Evolutionary conservation across 1,140 invertebrate species (phyloP).

Genomic region (Caenorhabditis elegans): WBcel235 BX284606.5:8813501-8814000

Average conservation of each 20-base stretch:
- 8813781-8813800: constrained; percentile 56
- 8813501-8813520: too few species aligned
- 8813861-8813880: constrained; percentile 67
- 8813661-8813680: background rate
- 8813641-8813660: background rate
- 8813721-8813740: background rate
- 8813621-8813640: background rate
- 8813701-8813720: background rate
- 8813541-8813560: too few species aligned
- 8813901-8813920: too few species aligned
- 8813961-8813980: constrained; percentile 66
- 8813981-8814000: constrained; percentile 68
- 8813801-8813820: constrained; percentile 59
- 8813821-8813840: constrained; percentile 49
- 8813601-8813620: background rate
- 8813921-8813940: constrained; percentile 68
- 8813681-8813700: constrained; percentile 5
- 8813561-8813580: too few species aligned
- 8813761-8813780: constrained; percentile 44
- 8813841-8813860: constrained; percentile 67
- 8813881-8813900: too few species aligned
- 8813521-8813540: too few species aligned
- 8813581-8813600: too few species aligned
- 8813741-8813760: too few species aligned
- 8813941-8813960: constrained; percentile 63